Conservation (phyloP, 2,113 vertebrate species). For the Pao palembangensis region DNA sequence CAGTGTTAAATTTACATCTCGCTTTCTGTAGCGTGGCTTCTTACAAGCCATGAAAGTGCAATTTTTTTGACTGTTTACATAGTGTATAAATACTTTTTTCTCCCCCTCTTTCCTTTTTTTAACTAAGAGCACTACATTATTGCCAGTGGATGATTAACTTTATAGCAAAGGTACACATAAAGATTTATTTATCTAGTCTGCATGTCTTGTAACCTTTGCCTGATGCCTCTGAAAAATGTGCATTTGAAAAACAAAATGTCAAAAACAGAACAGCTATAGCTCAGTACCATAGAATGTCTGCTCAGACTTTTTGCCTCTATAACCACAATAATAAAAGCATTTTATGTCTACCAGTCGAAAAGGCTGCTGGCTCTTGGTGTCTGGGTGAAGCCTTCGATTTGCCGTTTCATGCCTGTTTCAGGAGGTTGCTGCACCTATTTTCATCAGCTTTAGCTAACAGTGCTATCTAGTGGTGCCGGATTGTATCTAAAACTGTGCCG, state of each 20-base stretch:
- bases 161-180: constrained; percentile 73
- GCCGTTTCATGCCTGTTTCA: background rate
- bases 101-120: constrained; percentile 50
- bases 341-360: constrained; percentile 62
- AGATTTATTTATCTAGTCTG: constrained; percentile 77
- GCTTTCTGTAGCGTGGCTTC: constrained; percentile 66
- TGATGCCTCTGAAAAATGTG: constrained; percentile 69
- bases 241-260: constrained; percentile 65
- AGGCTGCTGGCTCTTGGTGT: constrained; percentile 23
- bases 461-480: constrained; percentile 64
- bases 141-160: constrained; percentile 75
- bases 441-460: constrained; percentile 56
- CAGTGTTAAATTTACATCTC: constrained; percentile 53
- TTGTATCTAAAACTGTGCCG: constrained; percentile 43
- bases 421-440: constrained; percentile 35
- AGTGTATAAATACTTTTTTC: constrained; percentile 63
- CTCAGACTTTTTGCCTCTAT: constrained; percentile 68
- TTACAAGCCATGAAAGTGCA: constrained; percentile 72
- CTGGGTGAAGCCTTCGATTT: constrained; percentile 9
- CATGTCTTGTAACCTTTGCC: constrained; percentile 76
- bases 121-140: constrained; percentile 74
- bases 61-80: constrained; percentile 78
- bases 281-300: constrained; percentile 71
- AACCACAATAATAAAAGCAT: constrained; percentile 73
- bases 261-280: constrained; percentile 56